These are phyloP conservation scores for Sigmodon hispidus DNA, from an alignment of 2,113 vertebrate species.

Conservation along the genomic window DNA sequence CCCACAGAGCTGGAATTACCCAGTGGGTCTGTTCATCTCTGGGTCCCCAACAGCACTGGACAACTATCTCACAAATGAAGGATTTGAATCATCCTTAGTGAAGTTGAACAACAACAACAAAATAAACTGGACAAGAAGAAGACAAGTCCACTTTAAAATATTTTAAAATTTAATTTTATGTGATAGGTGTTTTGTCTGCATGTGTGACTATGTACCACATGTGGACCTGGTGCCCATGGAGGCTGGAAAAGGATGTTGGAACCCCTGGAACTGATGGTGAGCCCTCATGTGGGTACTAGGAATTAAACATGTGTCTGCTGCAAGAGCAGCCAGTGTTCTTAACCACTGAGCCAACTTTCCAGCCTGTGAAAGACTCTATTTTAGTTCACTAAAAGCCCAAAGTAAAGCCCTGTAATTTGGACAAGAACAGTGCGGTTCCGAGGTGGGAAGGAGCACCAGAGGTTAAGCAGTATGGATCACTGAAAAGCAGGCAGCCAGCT, in stretches of 20 bases:
- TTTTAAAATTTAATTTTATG: background rate
- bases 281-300: background rate
- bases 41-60: background rate
- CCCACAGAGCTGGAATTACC: background rate
- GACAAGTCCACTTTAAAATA: background rate
- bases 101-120: background rate
- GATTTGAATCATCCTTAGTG: background rate
- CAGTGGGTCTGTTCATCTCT: background rate
- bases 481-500: background rate
- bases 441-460: conserved; percentile 51
- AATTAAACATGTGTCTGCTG: background rate
- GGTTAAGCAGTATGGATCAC: conserved; percentile 51
- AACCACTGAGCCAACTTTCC: background rate
- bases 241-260: background rate
- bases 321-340: background rate
- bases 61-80: background rate
- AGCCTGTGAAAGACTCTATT: background rate
- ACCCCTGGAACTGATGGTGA: background rate
- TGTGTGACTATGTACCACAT: background rate
- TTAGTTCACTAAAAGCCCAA: background rate
- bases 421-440: background rate
- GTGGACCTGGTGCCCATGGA: no score
- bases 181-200: background rate
- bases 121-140: background rate
- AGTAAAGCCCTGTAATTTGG: background rate